Evolutionary conservation across 1,140 invertebrate species (phyloP).

Genomic region (Cydia splendana): DNA sequence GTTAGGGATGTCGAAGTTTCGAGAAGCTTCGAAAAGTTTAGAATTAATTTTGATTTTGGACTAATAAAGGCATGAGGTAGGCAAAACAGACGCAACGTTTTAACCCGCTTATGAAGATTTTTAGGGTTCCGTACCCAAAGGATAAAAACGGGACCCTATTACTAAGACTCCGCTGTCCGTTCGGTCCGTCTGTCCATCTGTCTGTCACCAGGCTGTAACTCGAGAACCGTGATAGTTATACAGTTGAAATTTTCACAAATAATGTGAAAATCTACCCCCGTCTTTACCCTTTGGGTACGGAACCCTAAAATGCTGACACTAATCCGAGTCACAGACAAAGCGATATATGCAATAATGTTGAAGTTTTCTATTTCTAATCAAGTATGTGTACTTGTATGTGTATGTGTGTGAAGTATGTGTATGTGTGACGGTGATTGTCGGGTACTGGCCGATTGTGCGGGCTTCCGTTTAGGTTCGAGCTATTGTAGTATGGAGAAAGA

Average conservation of each 20-base stretch:
- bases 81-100: not conserved
- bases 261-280: too few species aligned
- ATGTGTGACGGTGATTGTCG: constrained; percentile 3
- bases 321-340: too few species aligned
- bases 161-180: too few species aligned
- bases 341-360: not conserved
- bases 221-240: too few species aligned
- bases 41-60: not conserved
- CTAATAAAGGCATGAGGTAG: not conserved
- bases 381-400: not conserved
- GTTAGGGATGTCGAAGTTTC: not conserved
- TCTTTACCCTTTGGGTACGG: too few species aligned
- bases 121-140: too few species aligned
- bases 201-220: too few species aligned
- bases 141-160: too few species aligned
- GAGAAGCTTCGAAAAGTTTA: not conserved
- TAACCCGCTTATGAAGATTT: not conserved
- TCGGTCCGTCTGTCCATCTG: too few species aligned
- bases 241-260: too few species aligned
- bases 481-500: constrained; percentile 9
- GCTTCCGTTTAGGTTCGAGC: not conserved
- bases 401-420: not conserved
- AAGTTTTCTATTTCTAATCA: not conserved
- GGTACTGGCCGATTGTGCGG: constrained; percentile 1
- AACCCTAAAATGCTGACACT: too few species aligned